Percentiles rank a stretch among this genome's conserved stretches.
Conservation (phyloP, 2,113 vertebrate species). For the Setophaga coronata region DNA sequence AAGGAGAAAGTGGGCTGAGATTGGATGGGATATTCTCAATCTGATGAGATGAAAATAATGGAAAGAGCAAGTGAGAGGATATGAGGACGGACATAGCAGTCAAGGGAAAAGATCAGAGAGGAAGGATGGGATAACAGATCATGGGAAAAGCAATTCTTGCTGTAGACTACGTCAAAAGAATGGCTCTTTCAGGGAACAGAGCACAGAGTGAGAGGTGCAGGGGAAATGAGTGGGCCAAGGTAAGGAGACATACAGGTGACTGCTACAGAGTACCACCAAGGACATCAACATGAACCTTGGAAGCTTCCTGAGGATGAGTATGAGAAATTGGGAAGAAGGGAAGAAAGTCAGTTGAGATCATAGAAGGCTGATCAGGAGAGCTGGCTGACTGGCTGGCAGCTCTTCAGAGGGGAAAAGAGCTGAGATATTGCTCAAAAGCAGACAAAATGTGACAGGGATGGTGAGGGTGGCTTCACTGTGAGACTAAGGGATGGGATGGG, state of each 20-base stretch:
- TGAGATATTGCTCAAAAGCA: not conserved
- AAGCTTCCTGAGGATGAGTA: not conserved
- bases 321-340: not conserved
- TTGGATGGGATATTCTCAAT: not conserved
- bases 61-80: not conserved
- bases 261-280: not conserved
- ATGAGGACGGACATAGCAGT: not conserved
- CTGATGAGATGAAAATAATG: not conserved
- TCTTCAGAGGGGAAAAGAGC: not conserved
- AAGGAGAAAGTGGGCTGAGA: not conserved
- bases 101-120: not conserved
- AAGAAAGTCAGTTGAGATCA: not conserved
- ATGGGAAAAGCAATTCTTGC: not conserved
- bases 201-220: not conserved
- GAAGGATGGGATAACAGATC: not conserved
- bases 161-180: not conserved
- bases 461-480: not conserved
- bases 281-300: not conserved
- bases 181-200: not conserved
- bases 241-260: not conserved
- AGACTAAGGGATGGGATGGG: not conserved
- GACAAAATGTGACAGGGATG: not conserved
- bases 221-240: not conserved
- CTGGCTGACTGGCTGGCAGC: not conserved
- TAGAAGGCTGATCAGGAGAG: not conserved